Percentiles rank a stretch among this genome's conserved stretches.
phyloP scores from a whole-genome alignment of 2,888 invertebrate species.

The Ophion slaviceki region DNA sequence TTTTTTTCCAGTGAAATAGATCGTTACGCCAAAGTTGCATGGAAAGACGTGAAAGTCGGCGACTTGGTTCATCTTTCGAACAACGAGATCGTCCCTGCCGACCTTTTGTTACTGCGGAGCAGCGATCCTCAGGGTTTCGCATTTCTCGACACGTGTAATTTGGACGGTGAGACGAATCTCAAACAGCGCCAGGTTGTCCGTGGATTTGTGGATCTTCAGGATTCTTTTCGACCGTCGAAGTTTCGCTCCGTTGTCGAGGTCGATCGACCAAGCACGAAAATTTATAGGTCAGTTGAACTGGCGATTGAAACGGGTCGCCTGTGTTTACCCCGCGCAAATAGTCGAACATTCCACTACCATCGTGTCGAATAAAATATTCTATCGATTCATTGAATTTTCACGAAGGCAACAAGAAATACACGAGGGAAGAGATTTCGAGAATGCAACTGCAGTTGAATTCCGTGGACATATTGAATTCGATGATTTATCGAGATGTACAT shows the following conservation, averaged over 20 bases:
- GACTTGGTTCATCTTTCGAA: constrained; percentile 98
- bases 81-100: constrained; percentile 98
- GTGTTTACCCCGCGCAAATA: constrained; percentile 26
- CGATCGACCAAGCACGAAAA: constrained; percentile 97
- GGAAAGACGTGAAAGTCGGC: constrained; percentile 96
- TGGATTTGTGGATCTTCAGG: constrained; percentile 90
- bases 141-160: constrained; percentile 97
- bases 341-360: not conserved
- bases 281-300: constrained; percentile 88
- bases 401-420: not conserved
- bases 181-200: constrained; percentile 95
- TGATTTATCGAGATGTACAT: too few relatives aligned
- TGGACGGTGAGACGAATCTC: constrained; percentile 98
- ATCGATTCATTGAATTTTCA: constrained; percentile 19
- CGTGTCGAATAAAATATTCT: constrained; percentile 36
- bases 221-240: constrained; percentile 90
- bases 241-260: constrained; percentile 95
- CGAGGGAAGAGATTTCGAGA: not conserved
- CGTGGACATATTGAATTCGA: too few relatives aligned
- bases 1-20: constrained; percentile 88
- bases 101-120: constrained; percentile 94
- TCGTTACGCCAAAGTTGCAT: constrained; percentile 93
- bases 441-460: not conserved
- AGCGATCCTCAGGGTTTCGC: constrained; percentile 95
- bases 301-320: constrained; percentile 15